Base-by-base conservation (phyloP, 1,140 invertebrate species). In the Anastatus disparis region DNA sequence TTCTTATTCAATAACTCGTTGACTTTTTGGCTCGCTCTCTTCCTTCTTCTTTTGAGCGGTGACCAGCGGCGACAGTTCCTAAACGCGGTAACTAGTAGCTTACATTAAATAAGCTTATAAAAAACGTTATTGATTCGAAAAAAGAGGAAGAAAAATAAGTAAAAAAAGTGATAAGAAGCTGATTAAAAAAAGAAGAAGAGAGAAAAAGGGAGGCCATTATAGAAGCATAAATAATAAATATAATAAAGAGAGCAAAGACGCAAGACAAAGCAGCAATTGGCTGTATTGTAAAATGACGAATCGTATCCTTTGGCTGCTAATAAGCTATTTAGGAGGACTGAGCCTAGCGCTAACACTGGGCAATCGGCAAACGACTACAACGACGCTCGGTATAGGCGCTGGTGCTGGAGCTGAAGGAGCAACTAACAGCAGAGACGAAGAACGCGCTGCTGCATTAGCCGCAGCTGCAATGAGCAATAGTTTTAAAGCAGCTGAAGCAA, bases 251-350 rank as follows among this genome's bases (percentile, higher is more conserved):
- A 2, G 17, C 55, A 9, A 20, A 35, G 31, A 15, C n/a, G n/a
- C n/a, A n/a, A n/a, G n/a, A 20, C 35, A 17, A 44, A 6, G 42
- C 42, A 15, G 42, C 42, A 15, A 44, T 44, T n/a, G n/a, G n/a
- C 42, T 44, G 6, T 9, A 13, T 7, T 3, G 52, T 26, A 17
- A 59, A 12, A 68, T 68, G 70, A 72, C 62, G 56, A 72, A 59
- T 53, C 29, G 42, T 17, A 4, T 72, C 9, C 12, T 74, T 12
- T 74, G 68, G 55, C 35, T 74, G 2, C 38, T 71, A 31, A n/a
- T n/a, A n/a, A 71, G 72, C 29, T 74, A 63, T 31, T 9, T 71
- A 12, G 46, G 61, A 40, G n/a, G n/a, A n/a, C 15, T 71, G 3
- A 63, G 68, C 50, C 15, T 74, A 13, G 72, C 68, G 12, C 48